Evolutionary conservation across 53 echinoderm and acorn worm species (phyloP).

Genomic region (Antedon mediterranea): DNA sequence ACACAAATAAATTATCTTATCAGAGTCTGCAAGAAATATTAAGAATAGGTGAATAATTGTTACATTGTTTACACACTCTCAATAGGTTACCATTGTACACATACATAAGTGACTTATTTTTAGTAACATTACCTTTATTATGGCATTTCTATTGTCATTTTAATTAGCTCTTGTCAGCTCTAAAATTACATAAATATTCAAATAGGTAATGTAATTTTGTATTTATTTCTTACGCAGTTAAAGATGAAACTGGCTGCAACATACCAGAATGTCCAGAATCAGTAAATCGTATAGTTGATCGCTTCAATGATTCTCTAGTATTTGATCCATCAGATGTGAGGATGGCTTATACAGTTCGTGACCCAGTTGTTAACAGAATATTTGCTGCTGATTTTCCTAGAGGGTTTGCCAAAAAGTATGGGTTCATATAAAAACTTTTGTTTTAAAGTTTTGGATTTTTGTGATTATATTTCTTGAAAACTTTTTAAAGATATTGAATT

Average conservation of each 20-base stretch:
- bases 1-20: constrained; percentile 73
- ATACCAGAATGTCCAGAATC: constrained; percentile 29
- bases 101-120: too few species aligned
- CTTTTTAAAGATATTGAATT: too few species aligned
- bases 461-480: too few species aligned
- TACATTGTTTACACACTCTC: too few species aligned
- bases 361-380: constrained; percentile 79
- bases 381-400: constrained; percentile 58
- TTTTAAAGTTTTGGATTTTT: too few species aligned
- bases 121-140: too few species aligned
- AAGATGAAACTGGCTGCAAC: constrained; percentile 40
- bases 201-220: too few species aligned
- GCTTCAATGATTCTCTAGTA: constrained; percentile 64
- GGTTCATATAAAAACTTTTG: too few species aligned
- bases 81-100: too few species aligned
- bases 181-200: too few species aligned
- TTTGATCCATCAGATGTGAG: constrained; percentile 60
- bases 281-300: constrained; percentile 44
- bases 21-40: constrained; percentile 80
- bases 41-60: constrained; percentile 42
- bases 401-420: constrained; percentile 91
- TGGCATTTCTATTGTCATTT: too few species aligned
- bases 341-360: constrained; percentile 84
- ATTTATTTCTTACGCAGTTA: constrained; percentile 26
- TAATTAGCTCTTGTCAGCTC: too few species aligned